Percentiles rank a stretch among this genome's conserved stretches.
phyloP scores from a whole-genome alignment of 2,888 invertebrate genomes.

The Myopa testacea region DNA sequence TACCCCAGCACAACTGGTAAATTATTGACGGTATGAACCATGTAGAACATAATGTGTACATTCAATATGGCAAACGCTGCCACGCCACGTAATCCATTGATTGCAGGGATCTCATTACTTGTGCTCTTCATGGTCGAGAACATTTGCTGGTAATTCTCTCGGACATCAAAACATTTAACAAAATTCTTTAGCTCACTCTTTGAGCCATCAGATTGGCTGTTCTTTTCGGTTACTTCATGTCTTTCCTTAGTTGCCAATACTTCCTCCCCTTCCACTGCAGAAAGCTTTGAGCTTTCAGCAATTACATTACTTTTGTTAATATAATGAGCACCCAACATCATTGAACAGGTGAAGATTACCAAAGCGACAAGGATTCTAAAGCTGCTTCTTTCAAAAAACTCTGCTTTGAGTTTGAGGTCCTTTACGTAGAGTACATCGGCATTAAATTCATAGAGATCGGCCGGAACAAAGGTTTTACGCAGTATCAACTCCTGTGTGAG shows the following conservation, averaged over 20 bases:
- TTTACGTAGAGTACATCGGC: conserved; percentile 64
- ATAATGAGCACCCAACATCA: not conserved
- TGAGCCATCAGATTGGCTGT: not conserved
- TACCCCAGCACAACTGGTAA: not conserved
- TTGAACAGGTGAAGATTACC: conserved; percentile 3
- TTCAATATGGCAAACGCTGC: not conserved
- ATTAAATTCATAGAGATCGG: conserved; percentile 59
- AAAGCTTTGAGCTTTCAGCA: no score
- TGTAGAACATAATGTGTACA: not conserved
- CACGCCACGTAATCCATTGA: not conserved
- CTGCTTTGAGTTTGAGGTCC: conserved; percentile 54
- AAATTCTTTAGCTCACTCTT: not conserved
- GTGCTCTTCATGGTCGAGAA: not conserved
- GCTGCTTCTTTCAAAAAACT: conserved; percentile 18
- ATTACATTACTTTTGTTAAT: not conserved
- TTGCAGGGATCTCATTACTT: conserved; percentile 24
- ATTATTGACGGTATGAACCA: not conserved
- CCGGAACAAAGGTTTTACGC: conserved; percentile 54
- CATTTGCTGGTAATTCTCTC: not conserved
- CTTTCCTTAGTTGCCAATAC: not conserved
- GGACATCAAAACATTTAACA: not conserved
- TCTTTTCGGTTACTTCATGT: not conserved
- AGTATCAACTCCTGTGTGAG: conserved; percentile 61
- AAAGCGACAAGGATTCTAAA: not conserved
- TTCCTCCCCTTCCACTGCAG: not conserved